Conservation (phyloP, 2,113 vertebrate species). For the Myxocyprinus asiaticus region DNA sequence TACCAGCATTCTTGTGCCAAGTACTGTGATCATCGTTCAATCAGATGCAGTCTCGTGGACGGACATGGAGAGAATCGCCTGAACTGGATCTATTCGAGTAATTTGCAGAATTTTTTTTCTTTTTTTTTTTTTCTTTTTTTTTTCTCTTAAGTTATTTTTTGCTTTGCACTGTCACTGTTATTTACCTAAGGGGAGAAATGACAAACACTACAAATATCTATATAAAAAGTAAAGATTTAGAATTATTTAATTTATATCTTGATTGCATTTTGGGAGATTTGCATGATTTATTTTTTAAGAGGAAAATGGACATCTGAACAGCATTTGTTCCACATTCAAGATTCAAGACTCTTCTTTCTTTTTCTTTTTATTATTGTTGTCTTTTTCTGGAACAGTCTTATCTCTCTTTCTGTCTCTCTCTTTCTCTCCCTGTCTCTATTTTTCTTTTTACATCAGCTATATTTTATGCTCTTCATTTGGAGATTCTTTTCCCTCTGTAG, state of each 20-base stretch:
- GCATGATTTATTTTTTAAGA: slow-evolving; percentile 68
- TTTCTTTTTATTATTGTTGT: slow-evolving; percentile 58
- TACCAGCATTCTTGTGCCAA: slow-evolving; percentile 83
- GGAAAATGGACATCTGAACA: slow-evolving; percentile 24
- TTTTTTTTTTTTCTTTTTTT: slow-evolving; percentile 55
- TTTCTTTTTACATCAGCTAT: slow-evolving; percentile 65
- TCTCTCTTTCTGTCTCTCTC: slow-evolving; percentile 45
- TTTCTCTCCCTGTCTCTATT: neutral
- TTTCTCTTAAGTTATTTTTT: slow-evolving; percentile 5
- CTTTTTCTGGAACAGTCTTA: slow-evolving; percentile 57
- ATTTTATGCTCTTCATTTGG: slow-evolving; percentile 65
- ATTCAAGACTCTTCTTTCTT: slow-evolving; percentile 50
- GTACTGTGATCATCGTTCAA: slow-evolving; percentile 79
- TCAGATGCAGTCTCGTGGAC: slow-evolving; percentile 69
- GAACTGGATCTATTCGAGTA: slow-evolving; percentile 73
- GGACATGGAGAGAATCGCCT: slow-evolving; percentile 64
- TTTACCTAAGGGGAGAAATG: slow-evolving; percentile 68
- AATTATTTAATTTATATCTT: slow-evolving; percentile 68
- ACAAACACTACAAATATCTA: slow-evolving; percentile 53
- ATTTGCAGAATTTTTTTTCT: slow-evolving; percentile 70
- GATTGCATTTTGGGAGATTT: slow-evolving; percentile 72
- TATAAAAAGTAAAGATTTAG: slow-evolving; percentile 52
- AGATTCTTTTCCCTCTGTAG: slow-evolving; percentile 55
- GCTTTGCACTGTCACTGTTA: slow-evolving; percentile 69
- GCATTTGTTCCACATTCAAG: neutral